Conservation (phyloP, 2,113 vertebrate genomes). For the Ahaetulla prasina region DNA sequence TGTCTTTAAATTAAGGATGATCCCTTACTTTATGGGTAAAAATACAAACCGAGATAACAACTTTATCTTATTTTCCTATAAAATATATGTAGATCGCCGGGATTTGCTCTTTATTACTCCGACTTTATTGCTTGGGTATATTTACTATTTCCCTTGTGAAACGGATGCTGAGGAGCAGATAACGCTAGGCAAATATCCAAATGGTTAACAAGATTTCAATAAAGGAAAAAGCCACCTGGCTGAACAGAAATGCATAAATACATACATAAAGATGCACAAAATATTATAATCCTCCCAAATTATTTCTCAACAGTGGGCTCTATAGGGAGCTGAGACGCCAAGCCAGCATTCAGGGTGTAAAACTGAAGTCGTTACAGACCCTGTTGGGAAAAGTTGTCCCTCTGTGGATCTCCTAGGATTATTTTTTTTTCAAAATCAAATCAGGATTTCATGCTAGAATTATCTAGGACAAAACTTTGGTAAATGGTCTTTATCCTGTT, state of each 20-base stretch:
- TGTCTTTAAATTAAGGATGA: not conserved
- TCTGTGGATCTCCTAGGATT: not conserved
- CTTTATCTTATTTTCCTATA: not conserved
- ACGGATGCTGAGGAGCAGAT: not conserved
- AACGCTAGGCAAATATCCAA: not conserved
- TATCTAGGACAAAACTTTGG: not conserved
- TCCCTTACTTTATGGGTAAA: not conserved
- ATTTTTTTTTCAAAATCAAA: not conserved
- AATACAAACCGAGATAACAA: not conserved
- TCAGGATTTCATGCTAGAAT: not conserved
- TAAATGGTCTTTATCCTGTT: not conserved
- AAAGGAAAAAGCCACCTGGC: not conserved
- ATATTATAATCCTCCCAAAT: not conserved
- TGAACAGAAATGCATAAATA: not conserved
- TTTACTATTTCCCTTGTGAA: not conserved
- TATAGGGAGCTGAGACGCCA: not conserved
- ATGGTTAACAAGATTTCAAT: not conserved
- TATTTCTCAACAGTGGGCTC: not conserved
- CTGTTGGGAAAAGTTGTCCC: not conserved
- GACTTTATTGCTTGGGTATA: not conserved
- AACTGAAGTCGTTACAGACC: not conserved
- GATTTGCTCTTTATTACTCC: not conserved
- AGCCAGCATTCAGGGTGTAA: not conserved
- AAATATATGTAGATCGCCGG: not conserved
- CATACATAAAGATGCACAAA: not conserved